Evolutionary conservation across 2,113 vertebrate species (phyloP).

Genomic region (Xyrauchen texanus): DNA sequence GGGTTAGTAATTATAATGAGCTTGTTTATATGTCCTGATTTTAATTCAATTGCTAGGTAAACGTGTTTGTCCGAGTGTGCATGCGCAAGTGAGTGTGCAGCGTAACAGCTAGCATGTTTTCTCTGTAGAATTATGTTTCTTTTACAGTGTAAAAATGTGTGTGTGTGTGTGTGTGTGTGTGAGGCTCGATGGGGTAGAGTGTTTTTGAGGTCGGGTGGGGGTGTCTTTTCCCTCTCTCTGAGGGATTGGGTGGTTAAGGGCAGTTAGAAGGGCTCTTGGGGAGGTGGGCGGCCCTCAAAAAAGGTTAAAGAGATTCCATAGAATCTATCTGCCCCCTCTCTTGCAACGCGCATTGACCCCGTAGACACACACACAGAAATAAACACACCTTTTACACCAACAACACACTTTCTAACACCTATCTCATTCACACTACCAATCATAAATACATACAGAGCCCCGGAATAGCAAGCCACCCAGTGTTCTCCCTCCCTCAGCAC

Average conservation of each 20-base stretch:
- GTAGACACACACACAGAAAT: background rate
- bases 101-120: slow-evolving; percentile 2
- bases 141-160: slow-evolving; percentile 8
- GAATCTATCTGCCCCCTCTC: slow-evolving; percentile 3
- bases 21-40: background rate
- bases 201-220: slow-evolving; percentile 24
- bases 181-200: slow-evolving; percentile 4
- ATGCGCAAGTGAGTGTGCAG: background rate
- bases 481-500: background rate
- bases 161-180: background rate
- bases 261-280: slow-evolving; percentile 26
- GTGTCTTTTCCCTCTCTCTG: background rate
- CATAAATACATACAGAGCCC: background rate
- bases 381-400: background rate
- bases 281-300: background rate
- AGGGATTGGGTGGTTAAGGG: slow-evolving; percentile 28
- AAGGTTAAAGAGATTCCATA: slow-evolving; percentile 34
- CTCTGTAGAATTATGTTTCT: background rate
- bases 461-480: slow-evolving; percentile 23
- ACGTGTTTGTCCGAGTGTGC: background rate
- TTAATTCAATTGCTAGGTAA: background rate
- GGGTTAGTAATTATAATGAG: too few species aligned
- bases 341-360: background rate
- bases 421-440: slow-evolving; percentile 30
- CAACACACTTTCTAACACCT: background rate